phyloP scores from a whole-genome alignment of 2,797 vertebrate genomes.

The Pseudocheirus occidentalis region DNA sequence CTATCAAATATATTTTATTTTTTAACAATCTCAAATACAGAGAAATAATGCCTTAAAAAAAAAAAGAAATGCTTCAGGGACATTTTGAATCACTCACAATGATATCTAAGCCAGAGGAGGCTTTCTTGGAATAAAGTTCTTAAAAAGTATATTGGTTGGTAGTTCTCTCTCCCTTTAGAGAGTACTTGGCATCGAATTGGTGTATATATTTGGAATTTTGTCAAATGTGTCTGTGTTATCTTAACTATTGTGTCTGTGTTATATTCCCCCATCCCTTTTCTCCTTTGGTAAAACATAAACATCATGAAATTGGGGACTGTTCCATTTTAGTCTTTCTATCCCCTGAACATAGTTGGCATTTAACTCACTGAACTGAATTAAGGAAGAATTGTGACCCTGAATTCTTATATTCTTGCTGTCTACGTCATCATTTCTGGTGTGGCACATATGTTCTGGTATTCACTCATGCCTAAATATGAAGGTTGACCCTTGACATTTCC shows the following conservation, averaged over 20 bases:
- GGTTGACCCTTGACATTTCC: not conserved
- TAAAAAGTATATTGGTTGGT: not conserved
- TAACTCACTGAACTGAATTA: not conserved
- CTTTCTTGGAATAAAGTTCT: not conserved
- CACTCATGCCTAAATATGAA: not conserved
- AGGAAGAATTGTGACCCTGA: not conserved
- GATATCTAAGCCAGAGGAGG: not conserved
- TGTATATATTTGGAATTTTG: not conserved
- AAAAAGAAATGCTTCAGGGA: constrained; percentile 19
- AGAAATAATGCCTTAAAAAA: not conserved
- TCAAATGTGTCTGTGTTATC: not conserved
- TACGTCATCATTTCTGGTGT: not conserved
- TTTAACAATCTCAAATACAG: not conserved
- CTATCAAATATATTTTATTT: no score
- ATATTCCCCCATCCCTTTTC: not conserved
- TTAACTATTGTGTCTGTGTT: not conserved
- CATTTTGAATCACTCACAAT: not conserved
- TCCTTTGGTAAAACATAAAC: not conserved
- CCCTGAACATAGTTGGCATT: not conserved
- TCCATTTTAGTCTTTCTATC: not conserved
- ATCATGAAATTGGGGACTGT: not conserved
- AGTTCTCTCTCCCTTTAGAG: not conserved
- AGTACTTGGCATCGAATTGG: not conserved
- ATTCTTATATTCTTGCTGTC: not conserved
- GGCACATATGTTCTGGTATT: not conserved